Percentiles rank a stretch among this genome's conserved stretches.
Evolutionary conservation across 2,113 vertebrate species (phyloP).

Genomic region (Stictonetta naevosa): DNA sequence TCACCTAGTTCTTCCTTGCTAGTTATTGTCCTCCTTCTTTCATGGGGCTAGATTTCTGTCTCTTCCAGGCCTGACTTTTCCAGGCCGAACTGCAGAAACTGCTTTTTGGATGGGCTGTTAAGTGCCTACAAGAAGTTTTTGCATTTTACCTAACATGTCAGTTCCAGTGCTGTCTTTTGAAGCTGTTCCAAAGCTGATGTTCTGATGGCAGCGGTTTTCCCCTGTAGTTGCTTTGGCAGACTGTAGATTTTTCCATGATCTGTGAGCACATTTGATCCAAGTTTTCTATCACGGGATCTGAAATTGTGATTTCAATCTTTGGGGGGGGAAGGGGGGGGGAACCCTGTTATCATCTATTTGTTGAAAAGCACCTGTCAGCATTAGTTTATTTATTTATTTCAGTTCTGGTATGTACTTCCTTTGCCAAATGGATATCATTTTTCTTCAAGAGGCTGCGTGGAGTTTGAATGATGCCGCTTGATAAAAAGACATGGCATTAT

Average conservation of each 20-base stretch:
- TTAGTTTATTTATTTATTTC: background rate
- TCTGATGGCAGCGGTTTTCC: background rate
- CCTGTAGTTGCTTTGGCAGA: background rate
- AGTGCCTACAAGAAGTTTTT: background rate
- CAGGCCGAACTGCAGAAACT: background rate
- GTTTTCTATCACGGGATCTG: background rate
- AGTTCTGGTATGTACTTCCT: background rate
- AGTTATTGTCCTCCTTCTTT: background rate
- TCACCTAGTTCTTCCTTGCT: background rate
- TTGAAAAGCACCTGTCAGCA: background rate
- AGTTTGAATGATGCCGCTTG: background rate
- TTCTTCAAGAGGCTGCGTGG: background rate
- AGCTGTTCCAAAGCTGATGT: background rate
- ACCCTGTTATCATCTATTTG: background rate
- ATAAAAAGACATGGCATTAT: background rate
- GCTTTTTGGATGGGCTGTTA: background rate
- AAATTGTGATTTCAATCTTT: background rate
- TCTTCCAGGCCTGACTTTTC: background rate
- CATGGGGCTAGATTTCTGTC: background rate
- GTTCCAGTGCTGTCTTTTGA: background rate
- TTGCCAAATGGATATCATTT: background rate
- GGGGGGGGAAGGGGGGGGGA: rapidly evolving
- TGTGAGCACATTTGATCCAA: background rate
- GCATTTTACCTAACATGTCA: background rate
- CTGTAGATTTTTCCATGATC: background rate